Percentiles rank a stretch among this genome's conserved stretches.
Evolutionary conservation across 2,888 invertebrate species (phyloP).

Genomic region (Gastrophysa polygoni): DNA sequence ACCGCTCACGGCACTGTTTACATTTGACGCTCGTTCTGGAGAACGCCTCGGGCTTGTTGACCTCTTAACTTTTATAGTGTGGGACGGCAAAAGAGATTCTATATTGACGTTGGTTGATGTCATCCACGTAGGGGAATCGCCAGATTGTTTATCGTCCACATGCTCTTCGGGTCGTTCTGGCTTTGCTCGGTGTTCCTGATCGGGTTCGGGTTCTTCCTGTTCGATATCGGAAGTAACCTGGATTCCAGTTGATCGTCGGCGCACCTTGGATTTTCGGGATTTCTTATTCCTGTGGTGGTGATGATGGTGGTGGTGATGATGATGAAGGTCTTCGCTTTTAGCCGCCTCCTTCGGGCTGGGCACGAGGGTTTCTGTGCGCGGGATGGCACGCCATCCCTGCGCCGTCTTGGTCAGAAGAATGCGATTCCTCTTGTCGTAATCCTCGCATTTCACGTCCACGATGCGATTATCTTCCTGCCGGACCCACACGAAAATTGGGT

Average conservation of each 20-base stretch:
- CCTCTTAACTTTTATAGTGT: conserved; percentile 64
- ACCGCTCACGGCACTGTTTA: conserved; percentile 54
- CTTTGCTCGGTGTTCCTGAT: conserved; percentile 25
- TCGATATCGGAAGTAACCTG: conserved; percentile 52
- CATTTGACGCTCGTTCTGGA: conserved; percentile 46
- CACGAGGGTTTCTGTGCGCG: conserved; percentile 72
- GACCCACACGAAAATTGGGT: conserved; percentile 86
- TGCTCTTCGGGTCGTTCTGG: conserved; percentile 22
- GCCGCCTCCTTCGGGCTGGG: conserved; percentile 58
- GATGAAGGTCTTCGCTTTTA: conserved; percentile 51
- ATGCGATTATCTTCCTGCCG: conserved; percentile 80
- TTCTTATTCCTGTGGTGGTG: conserved; percentile 46
- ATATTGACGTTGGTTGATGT: conserved; percentile 59
- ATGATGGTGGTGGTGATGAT: conserved; percentile 40
- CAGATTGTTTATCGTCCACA: conserved; percentile 12
- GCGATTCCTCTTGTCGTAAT: conserved; percentile 85
- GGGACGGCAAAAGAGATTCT: conserved; percentile 67
- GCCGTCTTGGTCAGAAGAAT: conserved; percentile 82
- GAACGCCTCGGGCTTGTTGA: conserved; percentile 34
- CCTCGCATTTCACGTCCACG: conserved; percentile 84
- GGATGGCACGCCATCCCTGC: conserved; percentile 82
- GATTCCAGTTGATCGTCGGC: conserved; percentile 53
- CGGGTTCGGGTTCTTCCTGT: conserved; percentile 35
- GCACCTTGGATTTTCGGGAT: conserved; percentile 47
- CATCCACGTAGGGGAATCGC: conserved; percentile 51